Evolutionary conservation across 2,113 vertebrate genomes (phyloP).

Genomic region (Lepisosteus osseus): DNA sequence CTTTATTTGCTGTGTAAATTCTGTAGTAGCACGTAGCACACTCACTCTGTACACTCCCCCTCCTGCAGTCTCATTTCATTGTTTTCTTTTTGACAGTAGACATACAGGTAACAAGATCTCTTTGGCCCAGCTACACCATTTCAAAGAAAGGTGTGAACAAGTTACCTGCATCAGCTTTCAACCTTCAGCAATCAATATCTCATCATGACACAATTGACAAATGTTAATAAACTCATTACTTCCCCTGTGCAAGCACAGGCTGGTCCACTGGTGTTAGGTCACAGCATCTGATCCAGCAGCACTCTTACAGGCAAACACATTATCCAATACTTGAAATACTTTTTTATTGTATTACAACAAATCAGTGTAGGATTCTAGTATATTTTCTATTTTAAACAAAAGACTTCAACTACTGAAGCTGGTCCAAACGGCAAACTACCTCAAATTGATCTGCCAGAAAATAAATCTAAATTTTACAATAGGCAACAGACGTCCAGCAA

Average conservation of each 20-base stretch:
- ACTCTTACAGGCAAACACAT: slow-evolving; percentile 49
- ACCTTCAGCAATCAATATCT: slow-evolving; percentile 8
- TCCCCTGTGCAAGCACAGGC: slow-evolving; percentile 38
- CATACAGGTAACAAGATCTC: not conserved
- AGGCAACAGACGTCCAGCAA: no score
- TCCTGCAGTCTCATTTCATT: no score
- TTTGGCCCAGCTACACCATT: not conserved
- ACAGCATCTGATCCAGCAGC: slow-evolving; percentile 36
- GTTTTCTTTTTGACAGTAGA: no score
- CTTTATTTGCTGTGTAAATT: no score
- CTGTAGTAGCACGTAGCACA: no score
- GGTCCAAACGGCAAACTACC: slow-evolving; percentile 23
- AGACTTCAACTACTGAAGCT: not conserved
- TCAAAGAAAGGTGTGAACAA: slow-evolving; percentile 4
- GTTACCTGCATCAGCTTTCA: not conserved
- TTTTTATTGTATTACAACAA: slow-evolving; percentile 50
- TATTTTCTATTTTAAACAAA: slow-evolving; percentile 22
- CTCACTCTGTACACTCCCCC: no score
- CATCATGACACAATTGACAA: slow-evolving; percentile 37
- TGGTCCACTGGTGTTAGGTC: slow-evolving; percentile 14
- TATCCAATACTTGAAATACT: slow-evolving; percentile 42
- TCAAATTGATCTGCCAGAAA: not conserved
- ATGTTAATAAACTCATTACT: slow-evolving; percentile 38
- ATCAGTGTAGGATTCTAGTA: slow-evolving; percentile 51
- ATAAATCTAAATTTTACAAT: no score